These are phyloP conservation scores for Agrochola circellaris DNA, from an alignment of 2,888 invertebrate species.

Conservation along the genomic window DNA sequence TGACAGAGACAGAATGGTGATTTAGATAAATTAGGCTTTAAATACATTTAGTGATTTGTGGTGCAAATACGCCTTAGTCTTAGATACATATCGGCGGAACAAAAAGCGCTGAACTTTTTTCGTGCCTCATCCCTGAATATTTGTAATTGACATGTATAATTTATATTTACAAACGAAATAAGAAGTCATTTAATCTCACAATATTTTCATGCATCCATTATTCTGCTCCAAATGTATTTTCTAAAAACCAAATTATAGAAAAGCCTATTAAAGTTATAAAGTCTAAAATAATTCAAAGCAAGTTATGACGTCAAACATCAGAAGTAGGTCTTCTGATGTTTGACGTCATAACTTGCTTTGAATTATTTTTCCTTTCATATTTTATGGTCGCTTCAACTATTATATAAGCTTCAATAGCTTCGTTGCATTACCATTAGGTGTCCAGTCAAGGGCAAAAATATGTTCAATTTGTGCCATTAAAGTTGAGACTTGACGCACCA, in stretches of 20 bases:
- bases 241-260: neutral
- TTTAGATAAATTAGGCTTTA: neutral
- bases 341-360: neutral
- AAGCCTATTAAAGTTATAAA: neutral
- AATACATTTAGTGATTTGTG: neutral
- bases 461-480: no score
- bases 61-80: neutral
- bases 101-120: neutral
- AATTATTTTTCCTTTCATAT: constrained; percentile 13
- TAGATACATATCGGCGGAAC: neutral
- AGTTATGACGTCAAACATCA: no score
- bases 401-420: neutral
- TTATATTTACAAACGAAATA: neutral
- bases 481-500: no score
- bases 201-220: neutral
- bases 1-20: neutral
- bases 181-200: neutral
- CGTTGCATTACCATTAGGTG: neutral
- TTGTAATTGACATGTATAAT: neutral
- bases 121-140: neutral
- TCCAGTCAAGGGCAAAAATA: neutral
- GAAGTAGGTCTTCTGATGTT: neutral
- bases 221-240: neutral
- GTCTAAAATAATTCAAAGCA: no score
- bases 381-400: neutral